A percentile compares a stretch with the other conserved stretches of the same genome.
These are phyloP conservation scores for Brachypteracias leptosomus DNA, from an alignment of 2,113 vertebrate genomes.

Conservation along the genomic window DNA sequence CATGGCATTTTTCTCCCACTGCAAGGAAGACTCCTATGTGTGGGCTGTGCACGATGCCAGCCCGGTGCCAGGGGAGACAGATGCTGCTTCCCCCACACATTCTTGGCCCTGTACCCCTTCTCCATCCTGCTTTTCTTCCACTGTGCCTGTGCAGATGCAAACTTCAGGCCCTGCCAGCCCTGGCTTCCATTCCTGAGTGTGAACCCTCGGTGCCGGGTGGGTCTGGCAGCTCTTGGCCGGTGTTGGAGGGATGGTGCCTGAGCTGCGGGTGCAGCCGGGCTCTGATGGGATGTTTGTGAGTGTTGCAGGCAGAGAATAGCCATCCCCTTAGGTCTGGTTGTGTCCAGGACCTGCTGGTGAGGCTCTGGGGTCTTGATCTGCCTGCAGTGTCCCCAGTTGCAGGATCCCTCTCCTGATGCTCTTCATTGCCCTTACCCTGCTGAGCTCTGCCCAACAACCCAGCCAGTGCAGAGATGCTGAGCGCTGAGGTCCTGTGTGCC, in stretches of 20 bases:
- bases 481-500: accelerated
- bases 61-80: background rate
- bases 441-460: background rate
- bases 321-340: background rate
- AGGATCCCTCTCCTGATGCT: background rate
- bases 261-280: background rate
- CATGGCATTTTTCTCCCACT: background rate
- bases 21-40: background rate
- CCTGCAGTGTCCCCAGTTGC: background rate
- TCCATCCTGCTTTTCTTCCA: background rate
- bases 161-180: background rate
- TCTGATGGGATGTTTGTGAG: accelerated
- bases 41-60: accelerated
- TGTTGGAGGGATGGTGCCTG: accelerated
- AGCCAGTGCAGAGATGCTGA: background rate
- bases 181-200: background rate
- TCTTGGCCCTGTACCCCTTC: background rate
- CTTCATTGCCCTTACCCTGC: background rate
- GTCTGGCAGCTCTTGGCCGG: background rate
- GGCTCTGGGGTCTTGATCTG: background rate
- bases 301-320: background rate
- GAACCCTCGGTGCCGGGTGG: background rate
- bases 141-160: background rate
- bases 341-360: background rate
- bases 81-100: accelerated